Evolutionary conservation across 2,888 invertebrate species (phyloP).

Genomic region (Brenthis hecate): DNA sequence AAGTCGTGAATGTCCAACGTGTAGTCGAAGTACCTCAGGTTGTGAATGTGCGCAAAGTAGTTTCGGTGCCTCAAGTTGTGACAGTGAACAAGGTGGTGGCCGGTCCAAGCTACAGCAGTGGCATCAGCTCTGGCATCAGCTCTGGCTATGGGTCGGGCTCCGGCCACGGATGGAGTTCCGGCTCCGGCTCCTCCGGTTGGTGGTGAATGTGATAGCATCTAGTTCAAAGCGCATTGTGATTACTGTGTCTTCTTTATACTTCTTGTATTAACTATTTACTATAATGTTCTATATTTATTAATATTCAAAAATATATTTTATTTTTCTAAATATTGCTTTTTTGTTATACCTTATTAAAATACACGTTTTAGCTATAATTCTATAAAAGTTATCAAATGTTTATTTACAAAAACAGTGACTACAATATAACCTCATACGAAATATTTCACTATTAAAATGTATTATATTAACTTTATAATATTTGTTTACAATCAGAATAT

Average conservation of each 20-base stretch:
- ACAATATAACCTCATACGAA: too few relatives aligned
- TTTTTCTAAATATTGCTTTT: slow-evolving; percentile 4
- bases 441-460: too few relatives aligned
- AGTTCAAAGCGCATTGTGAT: slow-evolving; percentile 27
- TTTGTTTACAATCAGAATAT: too few relatives aligned
- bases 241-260: not conserved
- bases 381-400: not conserved
- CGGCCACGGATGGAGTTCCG: slow-evolving; percentile 35
- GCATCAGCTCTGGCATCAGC: slow-evolving; percentile 31
- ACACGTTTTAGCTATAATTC: too few relatives aligned
- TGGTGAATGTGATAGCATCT: slow-evolving; percentile 36
- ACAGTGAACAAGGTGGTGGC: slow-evolving; percentile 54
- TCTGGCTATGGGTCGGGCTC: slow-evolving; percentile 35
- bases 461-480: too few relatives aligned
- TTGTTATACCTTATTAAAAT: not conserved
- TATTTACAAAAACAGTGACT: too few relatives aligned
- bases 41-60: slow-evolving; percentile 52
- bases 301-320: slow-evolving; percentile 12
- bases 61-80: slow-evolving; percentile 58
- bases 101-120: slow-evolving; percentile 44
- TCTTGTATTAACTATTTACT: slow-evolving; percentile 7
- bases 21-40: slow-evolving; percentile 51
- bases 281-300: slow-evolving; percentile 9
- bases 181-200: slow-evolving; percentile 41
- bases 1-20: slow-evolving; percentile 49